Base-by-base conservation (phyloP, 1,140 invertebrate species). In the Arion vulgaris region DNA sequence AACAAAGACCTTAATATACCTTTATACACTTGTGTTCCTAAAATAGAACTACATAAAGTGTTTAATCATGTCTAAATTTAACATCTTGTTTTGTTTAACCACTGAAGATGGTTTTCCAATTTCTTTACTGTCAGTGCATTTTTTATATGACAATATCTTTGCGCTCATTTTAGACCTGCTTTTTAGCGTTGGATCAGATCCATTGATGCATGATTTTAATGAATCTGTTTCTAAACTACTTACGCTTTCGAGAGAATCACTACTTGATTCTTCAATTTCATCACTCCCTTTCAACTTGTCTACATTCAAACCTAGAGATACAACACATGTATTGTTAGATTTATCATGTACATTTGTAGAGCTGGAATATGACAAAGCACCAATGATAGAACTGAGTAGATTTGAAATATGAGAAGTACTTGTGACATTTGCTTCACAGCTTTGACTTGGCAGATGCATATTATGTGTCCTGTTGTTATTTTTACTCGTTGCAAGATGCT, bases 161-260 rank as follows among this genome's bases (percentile, higher is more conserved):
- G 62, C 32, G 7, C 28, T 28, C 1, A 66, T 32, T 66, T 66
- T 66, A 7, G 5, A 66, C 28, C 28, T 66, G 1, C 19, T 7
- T 11, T 66, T 66, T 7, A 17, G 11, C 32, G 62, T 66, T 32
- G 28, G n/a, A 7, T 5, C 11, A 32, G n/a, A 9, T 7, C 17
- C 32, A 66, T 28, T 32, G 11, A 66, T 7, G n/a, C n/a, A 1
- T 28, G 62, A 66, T 32, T 32, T 34, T 13, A 32, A 32, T 32
- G 62, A 66, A 66, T 66, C 62, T 66, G 62, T 66, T 23, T 66
- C 62, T 66, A 66, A 32, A 66, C 62, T 66, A 32, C n/a, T 66
- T 32, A 66, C 62, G 32, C 62, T 66, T 66, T 66, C 32, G 28
- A 66, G 62, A 66, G 62, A 66, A 34, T 66, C 62, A 66, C 17